Percentiles rank a stretch among this genome's conserved stretches.
Conservation (phyloP, 2,113 vertebrate genomes). For the Camelus bactrianus region DNA sequence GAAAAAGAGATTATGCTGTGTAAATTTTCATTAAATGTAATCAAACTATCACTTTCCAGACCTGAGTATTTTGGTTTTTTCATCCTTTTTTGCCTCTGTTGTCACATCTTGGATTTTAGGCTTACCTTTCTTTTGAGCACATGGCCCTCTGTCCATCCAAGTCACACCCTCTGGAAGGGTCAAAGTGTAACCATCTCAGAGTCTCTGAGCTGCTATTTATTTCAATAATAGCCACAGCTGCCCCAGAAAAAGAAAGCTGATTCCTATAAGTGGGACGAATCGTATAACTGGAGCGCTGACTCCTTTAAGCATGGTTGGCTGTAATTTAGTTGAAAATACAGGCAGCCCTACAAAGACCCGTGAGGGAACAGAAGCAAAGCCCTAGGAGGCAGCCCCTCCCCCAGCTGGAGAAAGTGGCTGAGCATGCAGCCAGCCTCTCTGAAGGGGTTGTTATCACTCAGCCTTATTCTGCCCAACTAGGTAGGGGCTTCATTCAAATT, state of each 20-base stretch:
- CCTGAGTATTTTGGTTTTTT: not conserved
- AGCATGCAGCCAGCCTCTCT: not conserved
- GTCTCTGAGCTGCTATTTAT: not conserved
- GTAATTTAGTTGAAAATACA: not conserved
- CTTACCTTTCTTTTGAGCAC: not conserved
- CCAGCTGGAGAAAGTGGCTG: not conserved
- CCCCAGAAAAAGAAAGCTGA: not conserved
- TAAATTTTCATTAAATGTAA: constrained; percentile 14
- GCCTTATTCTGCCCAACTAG: not conserved
- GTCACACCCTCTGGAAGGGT: not conserved
- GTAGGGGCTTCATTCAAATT: constrained; percentile 29
- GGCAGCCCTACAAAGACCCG: not conserved
- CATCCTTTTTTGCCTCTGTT: not conserved
- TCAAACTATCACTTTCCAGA: not conserved
- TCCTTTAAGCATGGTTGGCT: not conserved
- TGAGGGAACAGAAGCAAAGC: not conserved
- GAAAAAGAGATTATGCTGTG: not conserved
- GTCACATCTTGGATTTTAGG: constrained; percentile 16
- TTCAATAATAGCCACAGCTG: not conserved
- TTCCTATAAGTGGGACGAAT: not conserved
- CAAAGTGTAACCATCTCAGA: not conserved
- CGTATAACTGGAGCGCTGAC: not conserved
- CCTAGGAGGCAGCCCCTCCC: not conserved
- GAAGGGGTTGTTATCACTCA: not conserved
- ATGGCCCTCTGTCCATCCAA: not conserved